These are phyloP conservation scores for Lagodon rhomboides DNA, from an alignment of 2,797 vertebrate species.

Conservation along the genomic window DNA sequence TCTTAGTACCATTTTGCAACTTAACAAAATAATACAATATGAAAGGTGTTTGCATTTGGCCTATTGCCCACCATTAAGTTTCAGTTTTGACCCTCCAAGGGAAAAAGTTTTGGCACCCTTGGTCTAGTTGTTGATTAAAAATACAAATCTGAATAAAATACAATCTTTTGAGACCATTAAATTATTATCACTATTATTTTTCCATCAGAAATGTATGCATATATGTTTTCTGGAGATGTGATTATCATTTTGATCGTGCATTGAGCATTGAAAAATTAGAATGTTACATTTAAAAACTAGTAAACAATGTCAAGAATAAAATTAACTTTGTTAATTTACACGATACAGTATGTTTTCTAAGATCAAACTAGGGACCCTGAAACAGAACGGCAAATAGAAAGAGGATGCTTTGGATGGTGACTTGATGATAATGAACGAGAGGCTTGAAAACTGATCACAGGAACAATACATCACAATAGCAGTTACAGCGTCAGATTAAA, in stretches of 20 bases:
- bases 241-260: background rate
- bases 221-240: background rate
- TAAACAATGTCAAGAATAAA: background rate
- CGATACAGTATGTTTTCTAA: background rate
- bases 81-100: no score
- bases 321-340: background rate
- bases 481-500: background rate
- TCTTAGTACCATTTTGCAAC: no score
- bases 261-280: background rate
- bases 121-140: no score
- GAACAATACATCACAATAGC: constrained; percentile 13
- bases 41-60: no score
- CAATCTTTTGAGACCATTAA: no score
- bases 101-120: no score
- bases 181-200: no score
- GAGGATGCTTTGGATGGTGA: background rate
- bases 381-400: background rate
- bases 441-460: constrained; percentile 5
- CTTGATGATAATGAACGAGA: constrained; percentile 38
- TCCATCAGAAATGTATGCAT: background rate
- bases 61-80: no score
- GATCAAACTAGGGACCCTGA: background rate
- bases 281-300: background rate
- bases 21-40: no score
- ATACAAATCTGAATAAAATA: no score